Base-by-base conservation (phyloP, 2,797 vertebrate species). In the Hoplostethus mediterraneus region DNA sequence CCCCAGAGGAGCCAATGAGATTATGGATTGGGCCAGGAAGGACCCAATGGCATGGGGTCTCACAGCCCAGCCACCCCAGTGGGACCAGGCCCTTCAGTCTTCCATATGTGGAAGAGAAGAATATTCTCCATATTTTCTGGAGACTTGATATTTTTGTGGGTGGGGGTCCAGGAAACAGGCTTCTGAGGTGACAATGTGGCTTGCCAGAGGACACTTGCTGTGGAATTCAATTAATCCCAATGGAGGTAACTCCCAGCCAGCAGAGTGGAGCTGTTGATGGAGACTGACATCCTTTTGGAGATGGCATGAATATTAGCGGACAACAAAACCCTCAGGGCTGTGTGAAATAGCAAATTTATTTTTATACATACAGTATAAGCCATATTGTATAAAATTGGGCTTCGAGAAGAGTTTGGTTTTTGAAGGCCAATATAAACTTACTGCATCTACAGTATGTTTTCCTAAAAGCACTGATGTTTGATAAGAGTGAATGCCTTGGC, bases 101-200 rank as follows among this genome's bases (percentile, higher is more conserved):
- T 99, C 96, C 97, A 99, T 98, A 99, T 98, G 96, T 99, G 98
- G 98, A 99, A 99, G 96, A 99, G 95, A 91, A 93, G 91, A 97
- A 96, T 96, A 95, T 98, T 96, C 97, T 99, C 97, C 97, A 96
- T 96, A 97, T 99, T 98, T 98, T 97, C 94, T 91, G 97, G 97
- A 97, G 97, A 94, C 95, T 93, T 93, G 60, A 93, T 94, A 92
- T 95, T 45, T 95, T 95, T 93, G 92, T 93, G 71, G 77, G 71
- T 81, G n/a, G 67, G 83, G 82, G 78, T 89, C 73, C 77, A 88
- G 90, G 84, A 88, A 90, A 91, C 92, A 91, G 82, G 86, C 90
- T 89, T 94, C 92, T 92, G 93, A 95, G 94, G 91, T 83, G 92
- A 94, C 92, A 86, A 79, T 83, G 87, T 94, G 94, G 83, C 89